A percentile compares a stretch with the other conserved stretches of the same genome.
phyloP scores from a whole-genome alignment of 2,113 vertebrate genomes.

The Ivindomyrus marchei region DNA sequence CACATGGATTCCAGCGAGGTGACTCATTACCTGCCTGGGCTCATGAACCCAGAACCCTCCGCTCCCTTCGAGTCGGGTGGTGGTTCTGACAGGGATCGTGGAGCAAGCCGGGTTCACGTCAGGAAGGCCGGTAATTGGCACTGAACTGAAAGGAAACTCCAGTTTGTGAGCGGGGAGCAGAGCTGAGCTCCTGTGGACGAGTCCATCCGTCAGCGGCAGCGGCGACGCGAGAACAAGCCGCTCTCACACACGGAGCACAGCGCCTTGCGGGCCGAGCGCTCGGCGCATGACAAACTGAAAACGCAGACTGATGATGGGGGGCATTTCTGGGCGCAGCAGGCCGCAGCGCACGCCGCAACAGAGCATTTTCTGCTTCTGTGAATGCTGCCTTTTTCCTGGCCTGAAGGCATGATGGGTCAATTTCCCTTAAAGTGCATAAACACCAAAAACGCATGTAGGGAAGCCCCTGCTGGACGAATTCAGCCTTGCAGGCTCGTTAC shows the following conservation, averaged over 20 bases:
- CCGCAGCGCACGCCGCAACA: not conserved
- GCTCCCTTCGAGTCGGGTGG: not conserved
- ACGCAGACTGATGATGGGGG: not conserved
- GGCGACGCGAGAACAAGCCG: not conserved
- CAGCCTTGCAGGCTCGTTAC: slow-evolving; percentile 51
- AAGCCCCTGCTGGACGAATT: slow-evolving; percentile 40
- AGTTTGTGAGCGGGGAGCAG: not conserved
- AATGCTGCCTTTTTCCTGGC: not conserved
- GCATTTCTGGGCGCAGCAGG: not conserved
- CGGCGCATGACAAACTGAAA: not conserved
- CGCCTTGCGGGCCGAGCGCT: not conserved
- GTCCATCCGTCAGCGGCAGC: not conserved
- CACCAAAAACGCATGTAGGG: slow-evolving; percentile 35
- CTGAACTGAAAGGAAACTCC: not conserved
- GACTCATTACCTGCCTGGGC: slow-evolving; percentile 1
- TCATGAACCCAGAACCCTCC: not conserved
- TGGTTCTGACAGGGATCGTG: not conserved
- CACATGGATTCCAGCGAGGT: not conserved
- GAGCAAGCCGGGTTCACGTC: not conserved
- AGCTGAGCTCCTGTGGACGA: not conserved
- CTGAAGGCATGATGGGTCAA: slow-evolving; percentile 29
- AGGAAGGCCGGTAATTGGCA: not conserved
- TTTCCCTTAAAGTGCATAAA: slow-evolving; percentile 49
- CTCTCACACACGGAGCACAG: not conserved
- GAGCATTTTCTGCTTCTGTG: not conserved